Conservation (phyloP, 1,140 invertebrate genomes). For the Cecropterus lyciades region DNA sequence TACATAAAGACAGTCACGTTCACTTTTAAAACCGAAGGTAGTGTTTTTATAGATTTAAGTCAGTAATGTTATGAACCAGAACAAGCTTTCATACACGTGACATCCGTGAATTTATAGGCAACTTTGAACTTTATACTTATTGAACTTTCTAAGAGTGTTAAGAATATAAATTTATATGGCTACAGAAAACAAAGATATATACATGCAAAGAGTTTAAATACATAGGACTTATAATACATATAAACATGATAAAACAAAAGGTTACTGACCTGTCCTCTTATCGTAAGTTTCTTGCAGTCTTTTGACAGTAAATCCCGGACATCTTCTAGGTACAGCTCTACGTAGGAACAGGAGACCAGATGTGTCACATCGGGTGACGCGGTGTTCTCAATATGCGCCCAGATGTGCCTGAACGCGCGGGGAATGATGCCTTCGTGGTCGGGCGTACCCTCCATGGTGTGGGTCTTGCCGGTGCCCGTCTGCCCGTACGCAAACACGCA, state of each 20-base stretch:
- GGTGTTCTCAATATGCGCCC: constrained; percentile 92
- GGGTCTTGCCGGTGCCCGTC: constrained; percentile 97
- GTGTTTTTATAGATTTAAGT: too few species aligned
- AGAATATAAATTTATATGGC: too few species aligned
- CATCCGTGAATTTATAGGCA: too few species aligned
- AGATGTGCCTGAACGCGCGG: constrained; percentile 98
- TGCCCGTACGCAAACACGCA: constrained; percentile 99
- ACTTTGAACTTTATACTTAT: too few species aligned
- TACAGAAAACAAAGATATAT: too few species aligned
- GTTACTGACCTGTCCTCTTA: constrained; percentile 74
- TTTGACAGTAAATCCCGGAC: constrained; percentile 95
- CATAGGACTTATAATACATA: too few species aligned
- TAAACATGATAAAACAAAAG: neutral
- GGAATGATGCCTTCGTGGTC: constrained; percentile 95
- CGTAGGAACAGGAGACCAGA: constrained; percentile 95
- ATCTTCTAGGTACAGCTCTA: constrained; percentile 98
- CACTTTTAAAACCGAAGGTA: too few species aligned
- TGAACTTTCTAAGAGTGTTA: too few species aligned
- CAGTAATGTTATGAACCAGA: too few species aligned
- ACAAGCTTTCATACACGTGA: too few species aligned
- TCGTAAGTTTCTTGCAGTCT: constrained; percentile 86
- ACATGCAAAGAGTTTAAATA: too few species aligned
- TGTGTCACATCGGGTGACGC: constrained; percentile 95
- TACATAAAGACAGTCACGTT: too few species aligned
- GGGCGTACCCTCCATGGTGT: constrained; percentile 96